Evolutionary conservation across 2,888 invertebrate genomes (phyloP).

Genomic region (Lithophane socia): DNA sequence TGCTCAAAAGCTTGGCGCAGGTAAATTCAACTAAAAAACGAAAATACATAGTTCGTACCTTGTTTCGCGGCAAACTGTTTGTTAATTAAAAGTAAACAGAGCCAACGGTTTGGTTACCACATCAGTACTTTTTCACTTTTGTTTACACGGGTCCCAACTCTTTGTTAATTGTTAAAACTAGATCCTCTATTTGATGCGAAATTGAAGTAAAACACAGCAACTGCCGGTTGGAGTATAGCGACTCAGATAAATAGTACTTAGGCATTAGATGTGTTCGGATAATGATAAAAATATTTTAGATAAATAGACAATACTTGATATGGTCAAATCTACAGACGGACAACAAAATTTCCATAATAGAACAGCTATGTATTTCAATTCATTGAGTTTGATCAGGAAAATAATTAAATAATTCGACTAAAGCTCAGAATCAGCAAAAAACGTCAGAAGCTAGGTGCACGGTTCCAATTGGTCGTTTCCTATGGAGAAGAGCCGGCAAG

Average conservation of each 20-base stretch:
- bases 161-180: slow-evolving; percentile 50
- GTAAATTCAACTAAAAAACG: slow-evolving; percentile 36
- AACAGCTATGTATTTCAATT: not conserved
- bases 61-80: slow-evolving; percentile 48
- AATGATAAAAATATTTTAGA: not conserved
- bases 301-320: not conserved
- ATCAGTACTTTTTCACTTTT: slow-evolving; percentile 40
- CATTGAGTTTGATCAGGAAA: not conserved
- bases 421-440: too few relatives aligned
- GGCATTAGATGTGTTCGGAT: not conserved
- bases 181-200: slow-evolving; percentile 2
- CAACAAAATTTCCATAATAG: not conserved
- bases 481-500: too few relatives aligned
- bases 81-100: slow-evolving; percentile 66
- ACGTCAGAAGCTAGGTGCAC: too few relatives aligned
- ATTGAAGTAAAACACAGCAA: not conserved
- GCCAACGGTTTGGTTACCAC: slow-evolving; percentile 50
- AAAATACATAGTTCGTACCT: slow-evolving; percentile 39
- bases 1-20: not conserved
- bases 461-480: too few relatives aligned
- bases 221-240: not conserved
- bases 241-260: not conserved
- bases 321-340: not conserved
- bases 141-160: slow-evolving; percentile 18
- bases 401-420: too few relatives aligned